Base-by-base conservation (phyloP, 2,113 vertebrate genomes). In the Rattus rattus region DNA sequence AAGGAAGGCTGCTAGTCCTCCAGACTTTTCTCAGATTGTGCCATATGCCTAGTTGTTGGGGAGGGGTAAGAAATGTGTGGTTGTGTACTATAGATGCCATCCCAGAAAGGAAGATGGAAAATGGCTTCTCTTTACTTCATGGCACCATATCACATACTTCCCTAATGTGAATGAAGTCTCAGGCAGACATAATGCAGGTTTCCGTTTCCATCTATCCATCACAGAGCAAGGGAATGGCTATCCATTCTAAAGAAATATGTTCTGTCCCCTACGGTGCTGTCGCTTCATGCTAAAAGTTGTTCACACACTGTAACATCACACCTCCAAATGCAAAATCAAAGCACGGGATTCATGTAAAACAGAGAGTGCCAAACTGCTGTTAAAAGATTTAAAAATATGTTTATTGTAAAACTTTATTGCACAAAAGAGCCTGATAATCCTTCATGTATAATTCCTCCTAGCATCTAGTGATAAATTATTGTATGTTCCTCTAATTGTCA, bases 401-500 rank as follows among this genome's bases (percentile, higher is more conserved):
- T 96, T 96, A 91, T 97, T 97, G 94, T 97, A 94, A 90, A 92
- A 95, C 96, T 92, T 96, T 87, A 95, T 91, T 98, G 95, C 90
- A 97, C 96, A 97, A 77, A 97, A 91, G 96, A 98, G 95, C 70
- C 91, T 94, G 94, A 75, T 94, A 28, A 93, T 95, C 88, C 96
- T 97, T 98, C 93, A 92, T 98, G 97, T 98, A 93, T 97, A 89
- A 93, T 56, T 96, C 83, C 96, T 97, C 88, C 65, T 75, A 90
- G 26, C 79, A 90, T 97, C 94, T 96, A 93, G 54, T 95, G 97
- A 95, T 98, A 96, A 98, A 92, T 70, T 96, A 49, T 26, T 98
- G 96, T 98, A 94, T 98, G 96, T 98, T 97, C 92, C 93, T 97
- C 93, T 94, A 97, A 75, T 95, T 97, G 97, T 88, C 96, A 98